phyloP scores from a whole-genome alignment of 2,113 vertebrate species.

The Oreotrochilus melanogaster region DNA sequence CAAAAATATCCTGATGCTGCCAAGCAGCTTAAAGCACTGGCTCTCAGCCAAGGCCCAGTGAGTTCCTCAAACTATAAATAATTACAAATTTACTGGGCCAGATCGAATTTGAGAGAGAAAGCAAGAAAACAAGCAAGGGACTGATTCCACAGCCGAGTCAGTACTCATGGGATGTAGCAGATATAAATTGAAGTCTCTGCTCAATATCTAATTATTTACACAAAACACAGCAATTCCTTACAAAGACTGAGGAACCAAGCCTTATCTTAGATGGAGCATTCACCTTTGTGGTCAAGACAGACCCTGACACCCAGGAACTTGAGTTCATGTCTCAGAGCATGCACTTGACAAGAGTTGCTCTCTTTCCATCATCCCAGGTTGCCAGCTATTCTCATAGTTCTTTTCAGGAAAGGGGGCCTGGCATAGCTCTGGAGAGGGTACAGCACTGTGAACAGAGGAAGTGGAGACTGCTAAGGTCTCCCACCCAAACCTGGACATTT shows the following conservation, averaged over 20 bases:
- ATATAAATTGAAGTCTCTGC: neutral
- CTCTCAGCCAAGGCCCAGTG: neutral
- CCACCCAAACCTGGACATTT: neutral
- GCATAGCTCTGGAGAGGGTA: neutral
- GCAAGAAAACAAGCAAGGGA: constrained; percentile 22
- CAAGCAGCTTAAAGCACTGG: constrained; percentile 42
- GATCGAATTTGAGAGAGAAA: constrained; percentile 12
- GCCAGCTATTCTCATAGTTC: neutral
- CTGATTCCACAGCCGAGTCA: neutral
- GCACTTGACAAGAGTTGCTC: neutral
- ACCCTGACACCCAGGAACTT: neutral
- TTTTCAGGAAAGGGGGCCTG: neutral
- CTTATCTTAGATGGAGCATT: neutral
- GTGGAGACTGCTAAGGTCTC: neutral
- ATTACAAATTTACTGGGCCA: constrained; percentile 38
- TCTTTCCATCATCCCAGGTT: neutral
- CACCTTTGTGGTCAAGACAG: neutral
- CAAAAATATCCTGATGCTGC: constrained; percentile 9
- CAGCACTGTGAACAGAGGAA: neutral
- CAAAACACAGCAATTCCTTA: neutral
- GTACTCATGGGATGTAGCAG: neutral
- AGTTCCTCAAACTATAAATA: constrained; percentile 50
- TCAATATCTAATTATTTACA: constrained; percentile 45
- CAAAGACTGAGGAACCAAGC: neutral
- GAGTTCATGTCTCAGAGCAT: neutral